These are phyloP conservation scores for Progne subis DNA, from an alignment of 2,113 vertebrate species.

Conservation along the genomic window DNA sequence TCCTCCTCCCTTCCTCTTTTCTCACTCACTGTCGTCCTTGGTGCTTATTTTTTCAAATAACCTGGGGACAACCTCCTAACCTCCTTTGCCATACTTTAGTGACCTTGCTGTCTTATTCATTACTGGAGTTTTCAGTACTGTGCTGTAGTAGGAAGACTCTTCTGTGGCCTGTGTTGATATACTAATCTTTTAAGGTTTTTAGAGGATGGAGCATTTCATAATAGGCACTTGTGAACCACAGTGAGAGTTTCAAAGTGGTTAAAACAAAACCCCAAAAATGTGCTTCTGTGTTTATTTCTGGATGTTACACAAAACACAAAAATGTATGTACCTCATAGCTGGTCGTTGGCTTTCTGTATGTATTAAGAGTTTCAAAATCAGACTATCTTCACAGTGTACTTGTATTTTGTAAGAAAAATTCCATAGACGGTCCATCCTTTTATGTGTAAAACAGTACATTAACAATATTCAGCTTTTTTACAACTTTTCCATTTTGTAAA, in stretches of 20 bases:
- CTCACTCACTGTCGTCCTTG: not conserved
- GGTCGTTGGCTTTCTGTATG: not conserved
- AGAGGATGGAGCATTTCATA: not conserved
- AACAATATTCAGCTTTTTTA: not conserved
- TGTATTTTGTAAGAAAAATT: not conserved
- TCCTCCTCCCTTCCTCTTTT: not conserved
- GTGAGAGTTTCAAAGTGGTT: not conserved
- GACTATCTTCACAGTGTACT: not conserved
- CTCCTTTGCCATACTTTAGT: not conserved
- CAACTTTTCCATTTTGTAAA: not conserved
- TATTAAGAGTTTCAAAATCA: not conserved
- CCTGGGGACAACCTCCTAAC: not conserved
- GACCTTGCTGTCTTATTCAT: not conserved
- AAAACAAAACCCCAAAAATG: fast-evolving
- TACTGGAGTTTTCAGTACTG: not conserved
- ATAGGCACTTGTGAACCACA: not conserved
- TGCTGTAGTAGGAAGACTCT: not conserved
- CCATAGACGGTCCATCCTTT: not conserved
- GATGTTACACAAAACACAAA: not conserved
- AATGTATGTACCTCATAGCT: not conserved
- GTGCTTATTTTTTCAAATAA: not conserved
- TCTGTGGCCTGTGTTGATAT: not conserved
- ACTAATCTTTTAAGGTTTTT: not conserved
- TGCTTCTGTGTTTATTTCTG: not conserved
- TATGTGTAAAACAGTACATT: not conserved